Base-by-base conservation (phyloP, 2,113 vertebrate genomes). In the Blennius ocellaris region DNA sequence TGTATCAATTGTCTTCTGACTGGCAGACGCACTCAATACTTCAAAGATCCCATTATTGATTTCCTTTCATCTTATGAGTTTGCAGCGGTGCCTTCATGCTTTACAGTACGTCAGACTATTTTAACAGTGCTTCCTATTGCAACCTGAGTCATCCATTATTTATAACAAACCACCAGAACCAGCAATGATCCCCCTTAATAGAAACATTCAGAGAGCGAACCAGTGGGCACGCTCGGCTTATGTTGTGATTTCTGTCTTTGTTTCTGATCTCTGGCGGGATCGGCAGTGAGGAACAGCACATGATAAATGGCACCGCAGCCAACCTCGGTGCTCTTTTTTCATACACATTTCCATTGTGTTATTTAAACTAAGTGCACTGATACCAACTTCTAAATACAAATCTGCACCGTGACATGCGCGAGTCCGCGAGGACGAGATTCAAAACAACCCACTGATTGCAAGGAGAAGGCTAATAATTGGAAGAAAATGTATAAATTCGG, bases 401-500 rank as follows among this genome's bases (percentile, higher is more conserved):
- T 70, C 45, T 55, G 38, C 50, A 55, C 53, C 47, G 9, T 54
- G 48, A 60, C 11, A 68, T 44, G 43, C 38, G 7, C 62, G 16
- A 40, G 17, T 5, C 56, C 61, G 21, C 21, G 21, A 30, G 30
- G 41, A 52, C 50, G 60, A 65, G 4, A 68, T 83, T 61, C 68
- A 48, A 69, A 95, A 95, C 94, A 94, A 93, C 90, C 93, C 81
- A 73, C 72, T 94, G 94, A 95, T 92, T 94, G 89, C 87, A 95
- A 92, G 85, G 89, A 93, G 92, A 95, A 94, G 93, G 92, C 94
- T 95, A 95, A 97, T 95, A 95, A 95, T 94, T 93, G 92, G 92
- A 89, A 93, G 91, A 94, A 95, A 96, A 96, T 95, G 92, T 95
- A 93, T 92, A 95, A 94, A 96, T 96, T 50, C 95, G 94, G 94